phyloP scores from a whole-genome alignment of 2,113 vertebrate species.

The Copsychus sechellarum region DNA sequence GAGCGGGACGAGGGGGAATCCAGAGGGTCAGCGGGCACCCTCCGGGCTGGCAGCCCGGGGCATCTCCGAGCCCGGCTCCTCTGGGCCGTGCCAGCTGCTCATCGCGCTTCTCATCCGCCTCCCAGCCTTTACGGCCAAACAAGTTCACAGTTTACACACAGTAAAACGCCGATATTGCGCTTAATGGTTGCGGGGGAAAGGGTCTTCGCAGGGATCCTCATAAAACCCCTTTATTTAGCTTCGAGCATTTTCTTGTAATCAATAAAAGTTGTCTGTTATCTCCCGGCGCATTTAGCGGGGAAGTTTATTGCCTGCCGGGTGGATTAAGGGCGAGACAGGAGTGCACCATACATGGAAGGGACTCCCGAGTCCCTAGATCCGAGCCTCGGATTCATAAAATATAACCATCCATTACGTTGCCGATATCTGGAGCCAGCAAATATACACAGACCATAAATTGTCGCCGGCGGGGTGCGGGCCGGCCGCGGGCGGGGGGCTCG shows the following conservation, averaged over 20 bases:
- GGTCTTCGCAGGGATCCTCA: constrained; percentile 55
- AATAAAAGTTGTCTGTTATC: constrained; percentile 70
- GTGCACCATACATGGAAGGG: constrained; percentile 79
- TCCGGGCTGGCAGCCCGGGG: background rate
- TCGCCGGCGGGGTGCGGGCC: constrained; percentile 63
- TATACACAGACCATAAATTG: constrained; percentile 93
- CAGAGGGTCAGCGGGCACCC: background rate
- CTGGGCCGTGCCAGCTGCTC: background rate
- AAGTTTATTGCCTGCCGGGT: constrained; percentile 63
- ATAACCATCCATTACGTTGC: constrained; percentile 76
- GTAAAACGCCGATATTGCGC: constrained; percentile 19
- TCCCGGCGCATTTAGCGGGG: constrained; percentile 60
- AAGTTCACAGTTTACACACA: constrained; percentile 41
- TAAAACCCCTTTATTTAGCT: constrained; percentile 63
- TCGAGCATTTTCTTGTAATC: constrained; percentile 60
- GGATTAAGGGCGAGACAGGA: constrained; percentile 60
- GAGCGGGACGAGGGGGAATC: background rate
- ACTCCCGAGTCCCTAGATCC: constrained; percentile 65
- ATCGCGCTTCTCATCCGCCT: background rate
- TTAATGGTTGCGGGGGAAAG: background rate
- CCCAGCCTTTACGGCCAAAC: background rate
- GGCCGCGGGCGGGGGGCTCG: constrained; percentile 27
- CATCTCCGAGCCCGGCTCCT: background rate
- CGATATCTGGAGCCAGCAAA: constrained; percentile 90
- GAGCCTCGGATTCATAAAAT: constrained; percentile 75